Evolutionary conservation across 2,113 vertebrate genomes (phyloP), one percentile per base, ranked within the genome.

Genomic region (Pseudorasbora parva): DNA sequence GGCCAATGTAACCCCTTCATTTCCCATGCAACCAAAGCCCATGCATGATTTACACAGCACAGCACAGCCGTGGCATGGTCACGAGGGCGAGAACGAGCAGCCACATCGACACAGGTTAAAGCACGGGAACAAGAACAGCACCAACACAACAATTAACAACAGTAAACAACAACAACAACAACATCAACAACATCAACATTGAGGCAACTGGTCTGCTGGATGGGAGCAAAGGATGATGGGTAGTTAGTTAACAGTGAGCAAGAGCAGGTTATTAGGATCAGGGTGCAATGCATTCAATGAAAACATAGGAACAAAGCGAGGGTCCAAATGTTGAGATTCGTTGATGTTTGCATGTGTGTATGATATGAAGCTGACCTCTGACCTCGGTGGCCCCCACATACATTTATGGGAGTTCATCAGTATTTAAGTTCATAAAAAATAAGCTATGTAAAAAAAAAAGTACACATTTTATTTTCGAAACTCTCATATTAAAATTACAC

Each of bases 1-100:
- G 84, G 96, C 97, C 95, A 99, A 91, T 37, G 97, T 98, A 92
- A 99, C 94, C 94, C 97, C 97, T 99, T 97, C 87, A 93, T 91
- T n/a, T 94, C 91, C 94, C 94, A 96, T 89, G 95, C 93, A 96
- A 93, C 95, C 93, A 95, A 64, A 95, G 95, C 93, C 93, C 95
- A 94, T 95, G 91, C 93, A 94, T 23, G 79, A 81, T 95, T 89
- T 86, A 93, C 86, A 93, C 95, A 94, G 96, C 88, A 96, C 93
- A 92, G 94, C 95, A 96, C 96, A 94, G 96, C 30, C 94, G 94
- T 91, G 95, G 93, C 89, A 82, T 56, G 37, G 72, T 90, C 93
- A 95, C 92, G 80, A 88, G 85, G 90, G 89, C 88, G 87, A 94
- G 90, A 93, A 92, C 92, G 92, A 90, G 88, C 88, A 86, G 90